These are phyloP conservation scores for Etheostoma spectabile DNA, from an alignment of 2,113 vertebrate species.

Conservation along the genomic window DNA sequence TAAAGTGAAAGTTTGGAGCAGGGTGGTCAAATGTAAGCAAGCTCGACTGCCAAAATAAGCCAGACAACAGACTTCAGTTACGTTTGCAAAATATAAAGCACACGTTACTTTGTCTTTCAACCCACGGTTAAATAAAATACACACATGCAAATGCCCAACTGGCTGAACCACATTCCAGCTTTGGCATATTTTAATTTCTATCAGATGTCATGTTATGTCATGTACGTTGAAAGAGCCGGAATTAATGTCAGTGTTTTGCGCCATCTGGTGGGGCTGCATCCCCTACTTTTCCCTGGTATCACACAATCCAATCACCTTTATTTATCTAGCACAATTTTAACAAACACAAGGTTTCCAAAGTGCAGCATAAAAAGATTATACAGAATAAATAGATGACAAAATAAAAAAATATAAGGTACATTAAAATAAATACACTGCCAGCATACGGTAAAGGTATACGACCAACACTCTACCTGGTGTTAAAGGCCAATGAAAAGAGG, in stretches of 20 bases:
- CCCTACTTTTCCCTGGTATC: too few species aligned
- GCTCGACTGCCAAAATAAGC: neutral
- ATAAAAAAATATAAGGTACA: too few species aligned
- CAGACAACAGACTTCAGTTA: neutral
- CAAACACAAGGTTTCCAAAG: too few species aligned
- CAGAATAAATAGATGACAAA: too few species aligned
- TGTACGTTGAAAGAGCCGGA: neutral
- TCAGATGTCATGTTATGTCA: conserved; percentile 45
- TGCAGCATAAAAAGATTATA: too few species aligned
- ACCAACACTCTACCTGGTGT: too few species aligned
- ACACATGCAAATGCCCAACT: neutral
- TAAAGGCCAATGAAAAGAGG: too few species aligned
- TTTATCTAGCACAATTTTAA: too few species aligned
- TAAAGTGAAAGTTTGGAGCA: conserved; percentile 84
- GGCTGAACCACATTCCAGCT: conserved; percentile 18
- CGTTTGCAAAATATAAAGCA: neutral
- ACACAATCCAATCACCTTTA: too few species aligned
- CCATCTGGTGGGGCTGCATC: conserved; percentile 58
- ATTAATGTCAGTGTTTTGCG: conserved; percentile 4
- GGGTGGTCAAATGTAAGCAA: conserved; percentile 37
- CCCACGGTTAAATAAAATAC: neutral
- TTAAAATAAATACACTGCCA: too few species aligned
- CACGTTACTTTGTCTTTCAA: neutral
- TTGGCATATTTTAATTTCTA: conserved; percentile 47
- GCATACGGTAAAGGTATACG: too few species aligned